phyloP scores from a whole-genome alignment of 2,888 invertebrate species.

The Elmis aenea region DNA sequence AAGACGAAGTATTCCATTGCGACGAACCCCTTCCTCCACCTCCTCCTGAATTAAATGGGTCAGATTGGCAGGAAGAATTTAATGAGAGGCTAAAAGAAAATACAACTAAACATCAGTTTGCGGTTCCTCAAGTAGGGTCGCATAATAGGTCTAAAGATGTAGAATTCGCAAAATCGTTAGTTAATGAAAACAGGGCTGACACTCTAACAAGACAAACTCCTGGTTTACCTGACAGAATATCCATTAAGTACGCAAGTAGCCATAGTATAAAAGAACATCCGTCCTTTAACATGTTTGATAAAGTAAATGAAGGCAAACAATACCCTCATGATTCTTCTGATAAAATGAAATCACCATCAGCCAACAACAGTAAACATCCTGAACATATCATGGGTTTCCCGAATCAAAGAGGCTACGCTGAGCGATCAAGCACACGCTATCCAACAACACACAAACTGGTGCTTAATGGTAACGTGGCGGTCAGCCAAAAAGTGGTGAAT shows the following conservation, averaged over 20 bases:
- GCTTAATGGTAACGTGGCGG: slow-evolving; percentile 47
- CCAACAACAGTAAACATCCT: slow-evolving; percentile 7
- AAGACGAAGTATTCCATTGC: slow-evolving; percentile 54
- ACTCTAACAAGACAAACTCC: background rate
- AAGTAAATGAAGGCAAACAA: background rate
- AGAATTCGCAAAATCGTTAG: background rate
- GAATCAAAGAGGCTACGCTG: slow-evolving; percentile 40
- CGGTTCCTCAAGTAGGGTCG: slow-evolving; percentile 38
- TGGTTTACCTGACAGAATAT: background rate
- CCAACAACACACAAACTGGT: slow-evolving; percentile 47
- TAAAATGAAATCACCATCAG: background rate
- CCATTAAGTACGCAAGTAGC: background rate
- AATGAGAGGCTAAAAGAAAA: slow-evolving; percentile 34
- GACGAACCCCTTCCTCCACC: slow-evolving; percentile 65
- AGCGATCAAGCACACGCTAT: slow-evolving; percentile 48
- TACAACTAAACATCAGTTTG: slow-evolving; percentile 33
- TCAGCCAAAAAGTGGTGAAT: slow-evolving; percentile 41
- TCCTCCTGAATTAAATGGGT: slow-evolving; percentile 50
- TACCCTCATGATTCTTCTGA: background rate
- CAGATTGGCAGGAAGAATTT: slow-evolving; percentile 38
- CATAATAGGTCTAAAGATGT: slow-evolving; percentile 12
- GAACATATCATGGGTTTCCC: slow-evolving; percentile 31
- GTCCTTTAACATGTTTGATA: background rate
- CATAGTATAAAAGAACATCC: background rate
- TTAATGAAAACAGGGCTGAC: background rate